A percentile compares a stretch with the other conserved stretches of the same genome.
phyloP scores from a whole-genome alignment of 2,888 invertebrate species.

The Caenorhabditis panamensis region DNA sequence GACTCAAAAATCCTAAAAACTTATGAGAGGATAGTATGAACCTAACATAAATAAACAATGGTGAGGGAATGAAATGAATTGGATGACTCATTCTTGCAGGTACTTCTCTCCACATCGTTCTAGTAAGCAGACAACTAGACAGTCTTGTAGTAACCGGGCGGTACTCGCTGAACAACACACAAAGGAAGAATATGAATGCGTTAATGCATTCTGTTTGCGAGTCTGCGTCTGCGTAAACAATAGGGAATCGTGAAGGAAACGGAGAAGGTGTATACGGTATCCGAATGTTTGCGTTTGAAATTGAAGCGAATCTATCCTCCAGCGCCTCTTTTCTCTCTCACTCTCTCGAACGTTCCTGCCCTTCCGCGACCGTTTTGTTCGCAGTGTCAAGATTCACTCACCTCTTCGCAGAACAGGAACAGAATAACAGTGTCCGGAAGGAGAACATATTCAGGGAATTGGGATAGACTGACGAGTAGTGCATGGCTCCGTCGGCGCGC shows the following conservation, averaged over 20 bases:
- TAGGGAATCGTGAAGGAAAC: slow-evolving; percentile 10
- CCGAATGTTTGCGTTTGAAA: slow-evolving; percentile 58
- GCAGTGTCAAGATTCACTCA: not conserved
- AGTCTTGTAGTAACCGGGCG: slow-evolving; percentile 1
- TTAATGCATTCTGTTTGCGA: slow-evolving; percentile 26
- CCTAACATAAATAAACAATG: no score
- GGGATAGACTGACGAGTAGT: not conserved
- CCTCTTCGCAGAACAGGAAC: slow-evolving; percentile 8
- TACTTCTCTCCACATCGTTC: not conserved
- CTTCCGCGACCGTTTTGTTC: slow-evolving; percentile 20
- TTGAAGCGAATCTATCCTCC: slow-evolving; percentile 28
- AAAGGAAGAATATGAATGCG: slow-evolving; percentile 12
- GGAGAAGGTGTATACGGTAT: slow-evolving; percentile 32
- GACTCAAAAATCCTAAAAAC: no score
- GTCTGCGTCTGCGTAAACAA: slow-evolving; percentile 51
- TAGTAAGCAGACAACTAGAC: not conserved
- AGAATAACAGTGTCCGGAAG: slow-evolving; percentile 13
- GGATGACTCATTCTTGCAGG: slow-evolving; percentile 12
- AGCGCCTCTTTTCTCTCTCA: slow-evolving; percentile 21
- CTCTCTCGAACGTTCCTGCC: slow-evolving; percentile 23
- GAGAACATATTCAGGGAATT: not conserved
- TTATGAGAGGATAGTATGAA: no score
- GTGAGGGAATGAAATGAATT: no score
- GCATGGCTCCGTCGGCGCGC: not conserved
- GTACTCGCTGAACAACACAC: slow-evolving; percentile 4